Conservation (phyloP, 2,797 vertebrate species). For the Alosa sapidissima region DNA sequence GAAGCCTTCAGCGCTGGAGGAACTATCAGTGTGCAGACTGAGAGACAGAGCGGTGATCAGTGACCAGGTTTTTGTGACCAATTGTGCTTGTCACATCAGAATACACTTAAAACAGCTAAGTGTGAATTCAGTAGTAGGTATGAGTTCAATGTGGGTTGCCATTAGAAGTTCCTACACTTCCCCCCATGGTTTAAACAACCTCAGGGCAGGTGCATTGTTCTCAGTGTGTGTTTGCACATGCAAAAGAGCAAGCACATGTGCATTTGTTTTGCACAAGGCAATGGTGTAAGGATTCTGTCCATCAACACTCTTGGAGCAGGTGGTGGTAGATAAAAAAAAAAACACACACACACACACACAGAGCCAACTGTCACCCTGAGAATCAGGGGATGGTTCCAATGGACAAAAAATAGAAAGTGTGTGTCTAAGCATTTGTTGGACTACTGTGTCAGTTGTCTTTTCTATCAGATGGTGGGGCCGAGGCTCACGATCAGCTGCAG, state of each 20-base stretch:
- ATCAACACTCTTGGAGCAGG: not conserved
- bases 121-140: not conserved
- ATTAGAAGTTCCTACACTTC: not conserved
- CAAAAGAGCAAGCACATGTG: not conserved
- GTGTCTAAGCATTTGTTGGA: slow-evolving; percentile 27
- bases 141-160: not conserved
- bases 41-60: not conserved
- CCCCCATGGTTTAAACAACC: not conserved
- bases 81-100: not conserved
- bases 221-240: not conserved
- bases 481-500: not conserved
- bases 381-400: slow-evolving; percentile 21
- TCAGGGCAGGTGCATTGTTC: not conserved
- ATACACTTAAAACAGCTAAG: not conserved
- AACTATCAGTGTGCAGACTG: not conserved
- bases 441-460: slow-evolving; percentile 24
- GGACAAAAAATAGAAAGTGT: slow-evolving; percentile 28
- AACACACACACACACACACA: not conserved
- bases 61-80: not conserved
- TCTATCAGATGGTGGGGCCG: slow-evolving; percentile 20
- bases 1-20: not conserved
- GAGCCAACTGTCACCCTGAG: slow-evolving; percentile 60
- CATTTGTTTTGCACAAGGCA: not conserved
- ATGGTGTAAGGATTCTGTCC: not conserved
- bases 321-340: not conserved